These are phyloP conservation scores for Centropyge bicolor DNA, from an alignment of 2,797 vertebrate species.

Conservation along the genomic window DNA sequence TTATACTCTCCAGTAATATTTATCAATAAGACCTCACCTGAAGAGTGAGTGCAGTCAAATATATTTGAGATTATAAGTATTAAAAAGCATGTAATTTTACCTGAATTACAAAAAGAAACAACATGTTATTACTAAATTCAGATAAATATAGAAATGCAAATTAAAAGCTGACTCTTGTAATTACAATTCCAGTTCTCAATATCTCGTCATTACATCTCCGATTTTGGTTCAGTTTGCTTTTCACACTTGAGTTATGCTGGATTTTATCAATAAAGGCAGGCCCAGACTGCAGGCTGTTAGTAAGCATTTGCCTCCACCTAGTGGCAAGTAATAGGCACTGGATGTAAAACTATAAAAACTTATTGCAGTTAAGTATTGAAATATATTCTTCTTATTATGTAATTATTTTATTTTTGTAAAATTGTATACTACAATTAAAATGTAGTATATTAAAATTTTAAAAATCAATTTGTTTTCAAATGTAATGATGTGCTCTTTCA, in stretches of 20 bases:
- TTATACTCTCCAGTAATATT: neutral
- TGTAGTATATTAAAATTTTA: no score
- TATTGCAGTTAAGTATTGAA: no score
- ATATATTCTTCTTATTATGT: no score
- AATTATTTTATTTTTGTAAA: no score
- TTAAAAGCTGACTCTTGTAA: neutral
- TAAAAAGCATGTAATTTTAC: neutral
- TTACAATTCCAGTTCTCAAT: neutral
- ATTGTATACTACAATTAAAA: no score
- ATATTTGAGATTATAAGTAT: neutral
- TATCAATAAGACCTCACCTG: neutral
- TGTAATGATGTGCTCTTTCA: neutral
- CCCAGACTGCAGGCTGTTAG: constrained; percentile 11
- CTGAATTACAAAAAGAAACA: neutral
- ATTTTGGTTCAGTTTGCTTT: constrained; percentile 5
- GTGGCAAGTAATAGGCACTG: constrained; percentile 48
- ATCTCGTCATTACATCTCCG: neutral
- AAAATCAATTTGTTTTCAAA: fast-evolving
- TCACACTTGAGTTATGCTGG: neutral
- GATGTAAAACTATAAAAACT: no score
- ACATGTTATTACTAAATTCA: neutral
- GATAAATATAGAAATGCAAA: neutral
- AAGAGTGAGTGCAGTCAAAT: neutral
- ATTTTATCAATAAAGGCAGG: constrained; percentile 7
- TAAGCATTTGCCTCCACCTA: constrained; percentile 78